Base-by-base conservation (phyloP, 2,888 invertebrate genomes). In the Plebejus argus region DNA sequence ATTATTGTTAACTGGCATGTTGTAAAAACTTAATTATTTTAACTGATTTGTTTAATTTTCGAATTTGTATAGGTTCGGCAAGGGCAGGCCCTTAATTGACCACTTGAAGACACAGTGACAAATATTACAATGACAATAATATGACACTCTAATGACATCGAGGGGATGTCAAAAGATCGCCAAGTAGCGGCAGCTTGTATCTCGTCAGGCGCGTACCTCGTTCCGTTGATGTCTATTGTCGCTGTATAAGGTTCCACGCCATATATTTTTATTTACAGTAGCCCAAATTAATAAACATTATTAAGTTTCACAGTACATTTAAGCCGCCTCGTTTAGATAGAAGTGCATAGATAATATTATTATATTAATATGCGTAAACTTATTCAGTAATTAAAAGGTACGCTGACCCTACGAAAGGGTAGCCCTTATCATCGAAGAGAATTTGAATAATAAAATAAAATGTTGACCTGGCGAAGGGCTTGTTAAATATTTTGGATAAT, bases 281-380 rank as follows among this genome's bases (percentile, higher is more conserved):
- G 74, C 28, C n/a, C 49, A 74, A 74, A 74, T 74, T 74, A 74
- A 74, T 74, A 74, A 74, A 74, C 74, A 74, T 74, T 49, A 74
- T 74, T 53, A 74, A 74, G 74, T 74, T 74, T 74, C 74, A 74
- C 74, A 74, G 74, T 18, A 74, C 74, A 74, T 74, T 74, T 74
- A 74, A 49, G 74, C 23, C 74, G 74, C 15, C 28, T 18, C 53
- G 53, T 74, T 74, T 53, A 74, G 74, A 74, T 74, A 74, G 18
- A 74, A 74, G 45, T 45, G 49, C 71, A 53, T 28, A 74, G 74
- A 74, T 74, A 74, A 74, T 53, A 74, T 74, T 49, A 23, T 23
- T 74, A 28, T 49, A 49, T 53, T 53, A 74, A 74, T 53, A 74
- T 74, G 74, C 74, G 74, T 74, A 28, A 74, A 74, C 45, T 28